Evolutionary conservation across 2,797 vertebrate genomes (phyloP).

Genomic region (Taenioides sp.): DNA sequence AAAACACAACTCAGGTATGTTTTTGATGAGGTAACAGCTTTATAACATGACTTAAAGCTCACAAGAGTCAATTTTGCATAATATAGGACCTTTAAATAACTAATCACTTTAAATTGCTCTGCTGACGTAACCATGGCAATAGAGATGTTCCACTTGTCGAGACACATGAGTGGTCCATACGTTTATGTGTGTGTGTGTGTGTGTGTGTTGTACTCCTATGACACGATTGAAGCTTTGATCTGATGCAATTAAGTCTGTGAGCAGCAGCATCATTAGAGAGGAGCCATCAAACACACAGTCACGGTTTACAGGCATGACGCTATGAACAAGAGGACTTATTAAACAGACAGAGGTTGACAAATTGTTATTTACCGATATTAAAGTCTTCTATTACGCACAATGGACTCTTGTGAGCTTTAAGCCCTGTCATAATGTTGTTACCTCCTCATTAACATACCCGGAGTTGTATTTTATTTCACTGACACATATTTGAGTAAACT

Average conservation of each 20-base stretch:
- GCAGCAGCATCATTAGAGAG: slow-evolving; percentile 46
- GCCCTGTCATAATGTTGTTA: too few relatives aligned
- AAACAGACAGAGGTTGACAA: background rate
- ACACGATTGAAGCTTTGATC: slow-evolving; percentile 48
- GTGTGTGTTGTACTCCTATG: slow-evolving; percentile 17
- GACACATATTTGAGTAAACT: too few relatives aligned
- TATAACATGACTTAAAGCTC: too few relatives aligned
- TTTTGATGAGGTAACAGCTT: too few relatives aligned
- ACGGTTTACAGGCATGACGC: slow-evolving; percentile 23
- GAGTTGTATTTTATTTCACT: too few relatives aligned
- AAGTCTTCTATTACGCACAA: too few relatives aligned
- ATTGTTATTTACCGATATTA: background rate
- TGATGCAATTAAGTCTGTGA: slow-evolving; percentile 47
- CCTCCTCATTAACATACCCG: too few relatives aligned
- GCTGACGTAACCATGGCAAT: slow-evolving; percentile 47
- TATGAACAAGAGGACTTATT: background rate
- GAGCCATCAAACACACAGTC: slow-evolving; percentile 44
- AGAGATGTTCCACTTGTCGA: slow-evolving; percentile 53
- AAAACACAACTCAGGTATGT: too few relatives aligned
- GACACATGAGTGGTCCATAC: slow-evolving; percentile 38
- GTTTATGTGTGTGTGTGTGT: slow-evolving; percentile 17
- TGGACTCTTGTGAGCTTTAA: too few relatives aligned
- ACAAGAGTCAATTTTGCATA: too few relatives aligned
- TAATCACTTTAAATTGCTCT: slow-evolving; percentile 1
- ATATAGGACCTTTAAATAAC: too few relatives aligned